Evolutionary conservation across 2,888 invertebrate species (phyloP).

Genomic region (Smittia sp.): DNA sequence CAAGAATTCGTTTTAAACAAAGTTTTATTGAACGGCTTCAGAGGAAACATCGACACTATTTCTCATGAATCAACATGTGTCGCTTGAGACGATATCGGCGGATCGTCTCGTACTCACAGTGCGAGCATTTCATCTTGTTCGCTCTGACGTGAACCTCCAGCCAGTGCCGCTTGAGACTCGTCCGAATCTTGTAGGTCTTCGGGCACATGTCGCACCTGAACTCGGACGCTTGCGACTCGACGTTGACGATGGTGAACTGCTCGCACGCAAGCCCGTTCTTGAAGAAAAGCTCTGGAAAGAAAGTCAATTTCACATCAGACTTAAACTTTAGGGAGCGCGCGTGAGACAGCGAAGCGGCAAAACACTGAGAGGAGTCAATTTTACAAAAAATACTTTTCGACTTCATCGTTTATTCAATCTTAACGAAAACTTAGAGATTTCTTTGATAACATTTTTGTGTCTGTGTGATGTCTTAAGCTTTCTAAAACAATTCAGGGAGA

Average conservation of each 20-base stretch:
- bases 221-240: neutral
- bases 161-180: neutral
- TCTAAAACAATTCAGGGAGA: neutral
- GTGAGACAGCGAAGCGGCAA: too few species aligned
- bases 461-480: neutral
- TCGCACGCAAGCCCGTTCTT: too few species aligned
- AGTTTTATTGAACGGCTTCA: too few species aligned
- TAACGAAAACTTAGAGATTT: constrained; percentile 9
- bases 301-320: neutral
- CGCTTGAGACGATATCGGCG: neutral
- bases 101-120: neutral
- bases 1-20: neutral
- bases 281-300: neutral
- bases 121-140: neutral
- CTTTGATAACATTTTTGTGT: constrained; percentile 13
- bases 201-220: neutral
- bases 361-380: neutral
- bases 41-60: too few species aligned
- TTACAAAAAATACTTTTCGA: constrained; percentile 21
- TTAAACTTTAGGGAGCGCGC: too few species aligned
- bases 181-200: neutral
- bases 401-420: neutral
- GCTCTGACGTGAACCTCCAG: neutral
- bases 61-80: too few species aligned
- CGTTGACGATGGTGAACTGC: too few species aligned